phyloP scores from a whole-genome alignment of 2,888 invertebrate species.

The Saturnia japonica region DNA sequence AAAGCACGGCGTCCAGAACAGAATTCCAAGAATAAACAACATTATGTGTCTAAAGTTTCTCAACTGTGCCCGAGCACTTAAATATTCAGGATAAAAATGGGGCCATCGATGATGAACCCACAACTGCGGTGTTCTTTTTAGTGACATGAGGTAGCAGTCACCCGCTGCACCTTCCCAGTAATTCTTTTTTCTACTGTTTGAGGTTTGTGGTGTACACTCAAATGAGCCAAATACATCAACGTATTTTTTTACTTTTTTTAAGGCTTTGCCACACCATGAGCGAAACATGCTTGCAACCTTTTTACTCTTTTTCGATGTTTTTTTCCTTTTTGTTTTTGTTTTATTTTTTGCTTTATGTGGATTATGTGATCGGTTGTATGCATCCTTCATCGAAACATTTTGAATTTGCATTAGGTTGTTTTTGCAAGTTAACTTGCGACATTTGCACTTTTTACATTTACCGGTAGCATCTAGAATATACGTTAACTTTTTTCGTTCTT shows the following conservation, averaged over 20 bases:
- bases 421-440: conserved; percentile 23
- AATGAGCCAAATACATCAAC: background rate
- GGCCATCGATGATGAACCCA: conserved; percentile 46
- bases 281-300: conserved; percentile 25
- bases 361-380: background rate
- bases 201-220: background rate
- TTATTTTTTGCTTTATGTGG: background rate
- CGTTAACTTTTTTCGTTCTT: conserved; percentile 41
- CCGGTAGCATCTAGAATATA: conserved; percentile 29
- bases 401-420: conserved; percentile 16
- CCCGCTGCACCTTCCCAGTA: conserved; percentile 34
- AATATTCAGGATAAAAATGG: conserved; percentile 37
- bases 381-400: background rate
- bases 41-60: conserved; percentile 35
- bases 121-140: conserved; percentile 43
- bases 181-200: conserved; percentile 17
- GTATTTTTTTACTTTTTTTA: background rate
- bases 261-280: conserved; percentile 18
- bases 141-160: conserved; percentile 48
- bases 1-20: conserved; percentile 53
- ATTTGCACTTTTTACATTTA: conserved; percentile 29
- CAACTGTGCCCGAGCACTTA: conserved; percentile 33
- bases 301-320: conserved; percentile 14
- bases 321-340: conserved; percentile 20
- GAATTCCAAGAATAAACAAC: conserved; percentile 37